Evolutionary conservation across 2,113 vertebrate species (phyloP), one percentile per base, ranked within the genome.

Genomic region (Caranx ignobilis): DNA sequence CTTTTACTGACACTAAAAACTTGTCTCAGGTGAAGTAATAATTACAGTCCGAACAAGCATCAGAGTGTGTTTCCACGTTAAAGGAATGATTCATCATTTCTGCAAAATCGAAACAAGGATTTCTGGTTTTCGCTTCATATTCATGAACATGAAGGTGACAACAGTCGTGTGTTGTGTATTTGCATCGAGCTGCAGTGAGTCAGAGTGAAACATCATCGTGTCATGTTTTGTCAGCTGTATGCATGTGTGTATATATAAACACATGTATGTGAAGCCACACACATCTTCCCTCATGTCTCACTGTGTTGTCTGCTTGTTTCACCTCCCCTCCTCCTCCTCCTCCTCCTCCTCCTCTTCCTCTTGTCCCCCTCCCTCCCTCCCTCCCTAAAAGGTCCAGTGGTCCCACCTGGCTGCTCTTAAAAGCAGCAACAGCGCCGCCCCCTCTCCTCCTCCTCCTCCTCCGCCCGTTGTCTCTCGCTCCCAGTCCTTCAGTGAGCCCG

Each of bases 381-480:
- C 96, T 57, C 87, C 85, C 94, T 91, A 71, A 95, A 98, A 98
- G 97, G 97, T 98, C 95, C 97, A 97, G 95, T 98, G 98, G 97
- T 98, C 97, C 93, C 97, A 99, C 95, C 97, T 98, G 96, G 97
- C 97, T 91, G 97, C 98, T 96, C 96, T 99, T 95, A 99, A 98
- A 96, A 99, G 96, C 96, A 98, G 95, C 96, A 93, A 88, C 90
- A 92, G 77, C 47, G 88, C 92, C 0, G 82, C 92, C 65, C 91
- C 93, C 85, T 89, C 90, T 87, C 86, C 91, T 90, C 89, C 88
- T 87, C 85, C 85, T 75, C 81, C 86, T 93, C 96, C 87, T 95
- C 96, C 96, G 92, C 96, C 96, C 91, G 96, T 96, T 92, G 91
- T 93, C 26, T 95, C 96, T 91, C 95, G 96, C 94, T 98, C 97